A percentile compares a stretch with the other conserved stretches of the same genome.
Conservation (phyloP, 2,113 vertebrate genomes). For the Scophthalmus maximus region DNA sequence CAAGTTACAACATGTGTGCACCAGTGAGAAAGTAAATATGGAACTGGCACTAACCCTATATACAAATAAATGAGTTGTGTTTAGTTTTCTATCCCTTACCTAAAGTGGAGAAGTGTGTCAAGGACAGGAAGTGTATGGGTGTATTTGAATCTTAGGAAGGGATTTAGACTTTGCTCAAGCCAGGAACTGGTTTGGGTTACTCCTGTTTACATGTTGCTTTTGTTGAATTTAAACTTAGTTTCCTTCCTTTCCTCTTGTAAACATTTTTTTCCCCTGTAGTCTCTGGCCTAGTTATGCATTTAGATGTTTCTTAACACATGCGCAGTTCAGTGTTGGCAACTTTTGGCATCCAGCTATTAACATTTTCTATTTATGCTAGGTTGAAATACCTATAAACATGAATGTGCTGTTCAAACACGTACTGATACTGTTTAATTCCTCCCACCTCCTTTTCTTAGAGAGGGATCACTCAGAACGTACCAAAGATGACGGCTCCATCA, state of each 20-base stretch:
- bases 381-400: neutral
- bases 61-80: neutral
- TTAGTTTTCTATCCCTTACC: neutral
- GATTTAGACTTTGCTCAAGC: neutral
- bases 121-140: neutral
- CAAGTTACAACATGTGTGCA: constrained; percentile 47
- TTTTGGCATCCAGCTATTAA: neutral
- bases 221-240: constrained; percentile 15
- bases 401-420: neutral
- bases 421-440: neutral
- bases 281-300: constrained; percentile 24
- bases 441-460: constrained; percentile 21
- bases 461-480: constrained; percentile 7
- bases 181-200: too few relatives aligned
- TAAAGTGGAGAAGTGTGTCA: neutral
- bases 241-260: constrained; percentile 39
- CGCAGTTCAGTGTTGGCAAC: neutral
- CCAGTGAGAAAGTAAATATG: constrained; percentile 32
- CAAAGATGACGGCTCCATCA: constrained; percentile 77
- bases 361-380: constrained; percentile 11
- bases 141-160: neutral
- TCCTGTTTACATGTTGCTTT: constrained; percentile 52
- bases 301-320: constrained; percentile 2
- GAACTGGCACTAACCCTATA: neutral
- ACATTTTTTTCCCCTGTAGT: constrained; percentile 28